phyloP scores from a whole-genome alignment of 2,113 vertebrate genomes.

The Tychaedon coryphoeus region DNA sequence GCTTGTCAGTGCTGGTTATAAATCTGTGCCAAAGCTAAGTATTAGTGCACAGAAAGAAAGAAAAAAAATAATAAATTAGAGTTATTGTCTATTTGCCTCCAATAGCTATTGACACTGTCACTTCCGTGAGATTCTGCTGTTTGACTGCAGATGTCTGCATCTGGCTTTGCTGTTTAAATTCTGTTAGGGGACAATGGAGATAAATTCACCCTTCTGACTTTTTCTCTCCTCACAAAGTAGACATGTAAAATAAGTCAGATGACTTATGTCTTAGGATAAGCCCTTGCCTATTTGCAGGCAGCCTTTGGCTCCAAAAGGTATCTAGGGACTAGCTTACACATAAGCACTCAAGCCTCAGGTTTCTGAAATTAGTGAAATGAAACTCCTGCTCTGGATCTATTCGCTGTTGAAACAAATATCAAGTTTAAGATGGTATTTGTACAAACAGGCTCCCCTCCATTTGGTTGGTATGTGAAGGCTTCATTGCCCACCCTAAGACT shows the following conservation, averaged over 20 bases:
- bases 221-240: background rate
- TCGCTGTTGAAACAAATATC: background rate
- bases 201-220: background rate
- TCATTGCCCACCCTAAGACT: accelerated
- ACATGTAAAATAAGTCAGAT: background rate
- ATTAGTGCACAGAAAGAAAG: background rate
- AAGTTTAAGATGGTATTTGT: background rate
- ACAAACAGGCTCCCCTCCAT: background rate
- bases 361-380: background rate
- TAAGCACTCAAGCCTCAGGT: background rate
- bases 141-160: background rate
- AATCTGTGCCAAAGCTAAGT: background rate
- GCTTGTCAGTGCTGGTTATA: background rate
- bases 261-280: background rate
- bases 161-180: background rate
- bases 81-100: background rate
- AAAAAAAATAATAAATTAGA: background rate
- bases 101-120: background rate
- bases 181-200: background rate
- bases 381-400: background rate
- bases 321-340: background rate
- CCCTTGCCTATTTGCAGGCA: background rate
- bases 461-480: background rate
- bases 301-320: background rate
- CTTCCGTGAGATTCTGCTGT: background rate